Evolutionary conservation across 2,797 vertebrate species (phyloP).

Genomic region (Anas flavirostris): DNA sequence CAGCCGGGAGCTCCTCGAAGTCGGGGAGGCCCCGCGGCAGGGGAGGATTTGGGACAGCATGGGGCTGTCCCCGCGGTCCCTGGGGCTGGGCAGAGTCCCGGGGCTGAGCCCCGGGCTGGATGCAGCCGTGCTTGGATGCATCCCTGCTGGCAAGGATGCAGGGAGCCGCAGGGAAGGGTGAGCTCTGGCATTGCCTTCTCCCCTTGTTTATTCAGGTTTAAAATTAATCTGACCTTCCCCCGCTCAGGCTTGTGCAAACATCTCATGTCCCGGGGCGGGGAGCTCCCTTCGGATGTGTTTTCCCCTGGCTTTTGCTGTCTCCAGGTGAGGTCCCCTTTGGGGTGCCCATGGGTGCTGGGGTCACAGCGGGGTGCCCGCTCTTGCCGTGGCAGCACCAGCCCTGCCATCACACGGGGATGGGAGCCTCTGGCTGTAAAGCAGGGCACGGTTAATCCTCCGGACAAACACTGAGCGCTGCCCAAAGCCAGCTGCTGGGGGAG

Average conservation of each 20-base stretch:
- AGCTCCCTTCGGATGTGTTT: background rate
- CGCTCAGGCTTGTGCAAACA: slow-evolving; percentile 38
- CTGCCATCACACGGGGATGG: background rate
- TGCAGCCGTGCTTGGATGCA: background rate
- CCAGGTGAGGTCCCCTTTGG: background rate
- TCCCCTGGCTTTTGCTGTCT: accelerated
- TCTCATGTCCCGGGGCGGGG: background rate
- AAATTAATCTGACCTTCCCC: slow-evolving; percentile 63
- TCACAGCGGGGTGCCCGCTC: accelerated
- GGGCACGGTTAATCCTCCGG: background rate
- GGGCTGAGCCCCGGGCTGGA: background rate
- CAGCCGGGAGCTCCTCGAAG: slow-evolving; percentile 40
- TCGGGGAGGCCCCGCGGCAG: background rate
- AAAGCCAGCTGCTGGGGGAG: background rate
- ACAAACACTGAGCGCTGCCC: background rate
- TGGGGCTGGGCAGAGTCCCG: background rate
- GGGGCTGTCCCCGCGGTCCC: background rate
- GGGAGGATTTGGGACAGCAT: background rate
- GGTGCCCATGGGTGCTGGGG: background rate
- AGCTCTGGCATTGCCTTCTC: slow-evolving; percentile 23
- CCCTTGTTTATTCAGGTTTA: slow-evolving; percentile 65
- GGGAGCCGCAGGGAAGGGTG: background rate
- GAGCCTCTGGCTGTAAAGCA: background rate
- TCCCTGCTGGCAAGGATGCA: background rate
- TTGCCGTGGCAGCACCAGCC: background rate